phyloP scores from a whole-genome alignment of 2,888 invertebrate species.

The Leptogaster cylindrica region DNA sequence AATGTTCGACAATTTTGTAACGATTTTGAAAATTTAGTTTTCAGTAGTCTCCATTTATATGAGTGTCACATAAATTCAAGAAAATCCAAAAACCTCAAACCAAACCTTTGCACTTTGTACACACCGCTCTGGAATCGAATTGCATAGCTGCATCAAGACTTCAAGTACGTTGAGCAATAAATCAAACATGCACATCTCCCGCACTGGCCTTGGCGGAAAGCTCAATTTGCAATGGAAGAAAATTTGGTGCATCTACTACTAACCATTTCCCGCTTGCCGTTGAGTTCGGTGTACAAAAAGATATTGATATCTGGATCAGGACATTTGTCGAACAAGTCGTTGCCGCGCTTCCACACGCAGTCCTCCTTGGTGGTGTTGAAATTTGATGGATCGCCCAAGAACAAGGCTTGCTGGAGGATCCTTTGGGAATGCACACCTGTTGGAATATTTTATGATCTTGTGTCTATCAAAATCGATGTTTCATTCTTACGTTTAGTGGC shows the following conservation, averaged over 20 bases:
- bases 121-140: too few relatives aligned
- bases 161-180: not conserved
- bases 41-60: too few relatives aligned
- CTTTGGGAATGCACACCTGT: constrained; percentile 48
- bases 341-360: constrained; percentile 72
- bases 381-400: constrained; percentile 67
- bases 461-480: not conserved
- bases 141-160: too few relatives aligned
- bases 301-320: constrained; percentile 74
- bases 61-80: not conserved
- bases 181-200: not conserved
- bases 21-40: too few relatives aligned
- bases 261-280: constrained; percentile 63
- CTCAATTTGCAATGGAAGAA: constrained; percentile 2
- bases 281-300: constrained; percentile 69
- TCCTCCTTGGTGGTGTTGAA: constrained; percentile 70
- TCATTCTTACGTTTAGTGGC: constrained; percentile 39
- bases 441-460: not conserved
- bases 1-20: too few relatives aligned
- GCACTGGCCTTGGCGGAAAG: not conserved
- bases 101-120: too few relatives aligned
- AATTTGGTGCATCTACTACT: constrained; percentile 45
- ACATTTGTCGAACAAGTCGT: constrained; percentile 69
- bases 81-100: not conserved
- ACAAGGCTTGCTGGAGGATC: constrained; percentile 64